A percentile compares a stretch with the other conserved stretches of the same genome.
These are phyloP conservation scores for Elgaria multicarinata DNA, from an alignment of 2,113 vertebrate genomes.

Conservation along the genomic window DNA sequence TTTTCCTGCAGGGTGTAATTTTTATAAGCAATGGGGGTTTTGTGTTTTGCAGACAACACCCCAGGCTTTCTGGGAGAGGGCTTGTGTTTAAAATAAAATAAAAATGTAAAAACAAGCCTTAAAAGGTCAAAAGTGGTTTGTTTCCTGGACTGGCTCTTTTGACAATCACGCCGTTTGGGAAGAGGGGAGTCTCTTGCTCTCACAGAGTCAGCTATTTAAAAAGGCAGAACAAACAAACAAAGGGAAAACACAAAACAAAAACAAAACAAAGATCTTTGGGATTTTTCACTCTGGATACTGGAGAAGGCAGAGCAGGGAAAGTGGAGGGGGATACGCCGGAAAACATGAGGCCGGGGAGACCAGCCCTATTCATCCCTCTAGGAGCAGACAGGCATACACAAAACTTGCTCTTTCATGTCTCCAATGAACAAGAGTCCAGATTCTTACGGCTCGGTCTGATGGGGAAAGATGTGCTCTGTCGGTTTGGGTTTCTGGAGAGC, in stretches of 20 bases:
- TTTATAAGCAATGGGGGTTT: constrained; percentile 20
- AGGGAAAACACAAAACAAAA: neutral
- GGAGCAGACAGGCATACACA: neutral
- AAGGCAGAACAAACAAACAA: constrained; percentile 22
- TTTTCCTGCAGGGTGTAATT: constrained; percentile 17
- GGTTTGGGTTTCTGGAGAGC: neutral
- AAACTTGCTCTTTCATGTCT: constrained; percentile 11
- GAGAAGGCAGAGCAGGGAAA: constrained; percentile 42
- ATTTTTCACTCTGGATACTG: constrained; percentile 38
- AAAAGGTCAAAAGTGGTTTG: constrained; percentile 60
- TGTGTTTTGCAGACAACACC: constrained; percentile 43
- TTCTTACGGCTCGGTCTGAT: neutral
- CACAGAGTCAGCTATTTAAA: constrained; percentile 22
- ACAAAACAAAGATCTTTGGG: constrained; percentile 9
- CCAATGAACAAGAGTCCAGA: neutral
- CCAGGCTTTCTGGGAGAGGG: constrained; percentile 34
- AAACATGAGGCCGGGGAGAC: constrained; percentile 58
- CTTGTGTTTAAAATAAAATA: constrained; percentile 41
- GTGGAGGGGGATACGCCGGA: constrained; percentile 45
- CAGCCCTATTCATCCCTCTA: neutral
- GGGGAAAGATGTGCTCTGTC: neutral
- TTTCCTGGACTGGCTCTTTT: constrained; percentile 23
- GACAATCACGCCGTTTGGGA: constrained; percentile 34
- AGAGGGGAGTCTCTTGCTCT: neutral
- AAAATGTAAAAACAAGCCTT: constrained; percentile 64